Evolutionary conservation across 2,797 vertebrate species (phyloP).

Genomic region (Pitangus sulphuratus): DNA sequence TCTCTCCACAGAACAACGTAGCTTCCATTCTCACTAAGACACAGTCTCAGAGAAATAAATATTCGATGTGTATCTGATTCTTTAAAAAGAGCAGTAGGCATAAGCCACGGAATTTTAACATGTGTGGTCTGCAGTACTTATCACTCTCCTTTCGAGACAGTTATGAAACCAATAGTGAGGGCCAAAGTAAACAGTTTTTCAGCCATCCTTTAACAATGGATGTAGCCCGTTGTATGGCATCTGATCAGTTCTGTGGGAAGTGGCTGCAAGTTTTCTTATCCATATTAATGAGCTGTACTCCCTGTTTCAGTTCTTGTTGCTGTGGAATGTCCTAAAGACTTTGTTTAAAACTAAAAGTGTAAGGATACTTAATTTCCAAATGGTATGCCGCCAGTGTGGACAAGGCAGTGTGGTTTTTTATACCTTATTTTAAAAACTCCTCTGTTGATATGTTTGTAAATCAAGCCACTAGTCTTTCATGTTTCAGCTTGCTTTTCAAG

Average conservation of each 20-base stretch:
- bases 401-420: not conserved
- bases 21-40: not conserved
- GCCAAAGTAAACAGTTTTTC: conserved; percentile 19
- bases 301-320: not conserved
- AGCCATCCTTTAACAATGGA: not conserved
- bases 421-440: not conserved
- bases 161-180: not conserved
- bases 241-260: not conserved
- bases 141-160: not conserved
- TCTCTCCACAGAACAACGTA: not conserved
- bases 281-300: not conserved
- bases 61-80: not conserved
- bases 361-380: not conserved
- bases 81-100: not conserved
- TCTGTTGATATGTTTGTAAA: not conserved
- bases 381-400: not conserved
- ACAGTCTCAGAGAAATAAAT: not conserved
- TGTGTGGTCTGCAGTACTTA: not conserved
- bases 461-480: not conserved
- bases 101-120: not conserved
- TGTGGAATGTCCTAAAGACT: not conserved
- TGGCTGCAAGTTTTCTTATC: not conserved
- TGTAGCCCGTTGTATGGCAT: not conserved
- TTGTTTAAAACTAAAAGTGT: not conserved
- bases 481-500: not conserved